Base-by-base conservation (phyloP, 2,888 invertebrate genomes). In the Alentia gelatinosa region DNA sequence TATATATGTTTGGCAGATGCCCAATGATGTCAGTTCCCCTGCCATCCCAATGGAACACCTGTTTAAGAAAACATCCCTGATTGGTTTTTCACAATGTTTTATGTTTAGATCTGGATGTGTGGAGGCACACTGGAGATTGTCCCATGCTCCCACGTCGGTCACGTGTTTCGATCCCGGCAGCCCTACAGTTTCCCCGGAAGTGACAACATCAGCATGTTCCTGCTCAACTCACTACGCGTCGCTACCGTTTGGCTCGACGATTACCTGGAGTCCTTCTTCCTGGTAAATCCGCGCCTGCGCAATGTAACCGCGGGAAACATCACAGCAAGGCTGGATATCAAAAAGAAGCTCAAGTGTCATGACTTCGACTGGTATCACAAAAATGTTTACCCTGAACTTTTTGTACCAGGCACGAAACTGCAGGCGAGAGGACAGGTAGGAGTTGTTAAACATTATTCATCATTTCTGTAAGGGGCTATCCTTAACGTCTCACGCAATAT, bases 71-170 rank as follows among this genome's bases (percentile, higher is more conserved):
- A n/a, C n/a, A n/a, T n/a, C n/a, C n/a, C n/a, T n/a, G n/a, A n/a
- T n/a, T n/a, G n/a, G n/a, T n/a, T n/a, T n/a, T n/a, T n/a, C n/a
- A n/a, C n/a, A n/a, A n/a, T n/a, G n/a, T n/a, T n/a, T n/a, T n/a
- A n/a, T n/a, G n/a, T n/a, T n/a, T 56, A 90, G 90, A 42, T 90
- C 1, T 90, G 90, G 90, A 23, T 90, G 50, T 90, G 90, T 50
- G 90, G 90, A 35, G 90, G 90, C 4, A 42, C 12, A 3, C 35
- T 90, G 23, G 90, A 90, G 83, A 90, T 90, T 23, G 5, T 79
- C 15, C 90, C 90, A 35, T 90, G 90, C 35, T 90, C 90, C 12
- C 90, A 83, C 26, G 90, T 90, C 0, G 90, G 83, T 19, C 90
- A 90, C 47, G 35, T 90, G 9, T 90, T 90, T 56, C 42, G 90